Conservation (phyloP, 2,113 vertebrate genomes). For the Paedocypris sp. region DNA sequence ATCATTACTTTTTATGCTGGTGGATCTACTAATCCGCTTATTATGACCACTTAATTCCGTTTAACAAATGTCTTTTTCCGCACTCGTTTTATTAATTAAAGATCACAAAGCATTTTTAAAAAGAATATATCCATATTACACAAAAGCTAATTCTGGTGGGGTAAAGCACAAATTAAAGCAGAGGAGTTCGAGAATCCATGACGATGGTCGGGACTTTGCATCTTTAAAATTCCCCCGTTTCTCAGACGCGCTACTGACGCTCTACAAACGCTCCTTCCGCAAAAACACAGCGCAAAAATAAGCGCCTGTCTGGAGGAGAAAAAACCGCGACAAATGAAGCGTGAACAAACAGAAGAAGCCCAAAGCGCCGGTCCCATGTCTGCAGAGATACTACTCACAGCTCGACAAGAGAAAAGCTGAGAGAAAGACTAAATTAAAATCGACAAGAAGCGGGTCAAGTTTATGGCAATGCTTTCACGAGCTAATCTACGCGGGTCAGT, state of each 20-base stretch:
- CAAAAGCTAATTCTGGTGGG: too few species aligned
- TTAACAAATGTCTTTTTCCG: conserved; percentile 6
- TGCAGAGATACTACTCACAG: conserved; percentile 59
- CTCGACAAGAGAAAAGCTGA: conserved; percentile 63
- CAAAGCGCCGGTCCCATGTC: conserved; percentile 59
- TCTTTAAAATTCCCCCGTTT: too few species aligned
- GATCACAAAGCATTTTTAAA: neutral
- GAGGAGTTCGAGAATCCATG: too few species aligned
- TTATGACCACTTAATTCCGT: conserved; percentile 48
- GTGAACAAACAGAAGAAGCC: conserved; percentile 75
- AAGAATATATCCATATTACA: neutral
- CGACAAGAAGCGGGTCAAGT: conserved; percentile 93
- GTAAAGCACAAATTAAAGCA: too few species aligned
- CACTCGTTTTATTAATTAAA: neutral
- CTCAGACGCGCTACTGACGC: neutral
- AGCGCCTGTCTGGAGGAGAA: conserved; percentile 88
- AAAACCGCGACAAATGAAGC: conserved; percentile 87
- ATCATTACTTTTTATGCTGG: conserved; percentile 63
- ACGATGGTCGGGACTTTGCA: too few species aligned
- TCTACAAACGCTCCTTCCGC: conserved; percentile 34
- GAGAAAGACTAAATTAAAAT: conserved; percentile 90
- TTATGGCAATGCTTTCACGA: conserved; percentile 81
- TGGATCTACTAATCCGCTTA: conserved; percentile 53
- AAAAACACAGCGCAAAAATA: conserved; percentile 64
- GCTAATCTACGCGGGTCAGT: conserved; percentile 88